Base-by-base conservation (phyloP, 1,140 invertebrate species). In the Ceratitis capitata region DNA sequence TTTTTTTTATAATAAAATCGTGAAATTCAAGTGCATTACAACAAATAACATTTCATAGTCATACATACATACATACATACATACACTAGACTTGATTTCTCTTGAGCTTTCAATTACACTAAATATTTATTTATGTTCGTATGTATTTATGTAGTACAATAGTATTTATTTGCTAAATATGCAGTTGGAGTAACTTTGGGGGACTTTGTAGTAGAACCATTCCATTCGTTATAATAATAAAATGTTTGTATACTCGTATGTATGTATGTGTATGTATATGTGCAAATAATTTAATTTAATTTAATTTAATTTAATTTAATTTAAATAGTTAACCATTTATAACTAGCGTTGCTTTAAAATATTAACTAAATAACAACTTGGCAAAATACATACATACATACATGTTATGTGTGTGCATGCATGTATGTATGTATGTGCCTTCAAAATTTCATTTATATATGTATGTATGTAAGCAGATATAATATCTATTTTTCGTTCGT, bases 1-100 rank as follows among this genome's bases (percentile, higher is more conserved):
- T 61, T 19, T 78, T 45, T 26, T 16, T 35, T 12, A 42, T 78
- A 23, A 78, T 45, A 78, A 78, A 78, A 78, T 78, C 19, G 14
- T 23, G 69, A 78, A 78, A 45, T 78, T 78, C 39, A 45, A 78
- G 69, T 78, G 69, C 69, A 78, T 47, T 32, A 78, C 69, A 78
- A 78, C 69, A 78, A 78, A 45, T 78, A 78, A 78, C 69, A 78
- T 78, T 23, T 78, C 69, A 26, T 78, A 78, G 9, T 78, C 39
- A 78, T 78, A 78, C 69, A 78, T 78, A 78, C 69, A 78, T 78
- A n/a, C n/a, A n/a, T n/a, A n/a, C n/a, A n/a, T n/a, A n/a, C n/a
- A n/a, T n/a, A n/a, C n/a, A n/a, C n/a, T n/a, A n/a, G n/a, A n/a
- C n/a, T n/a, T n/a, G n/a, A n/a, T n/a, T n/a, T n/a, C n/a, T n/a